Evolutionary conservation across 92 coral and sea anemone genomes (phyloP).

Genomic region (Zoanthus gigantus): DNA sequence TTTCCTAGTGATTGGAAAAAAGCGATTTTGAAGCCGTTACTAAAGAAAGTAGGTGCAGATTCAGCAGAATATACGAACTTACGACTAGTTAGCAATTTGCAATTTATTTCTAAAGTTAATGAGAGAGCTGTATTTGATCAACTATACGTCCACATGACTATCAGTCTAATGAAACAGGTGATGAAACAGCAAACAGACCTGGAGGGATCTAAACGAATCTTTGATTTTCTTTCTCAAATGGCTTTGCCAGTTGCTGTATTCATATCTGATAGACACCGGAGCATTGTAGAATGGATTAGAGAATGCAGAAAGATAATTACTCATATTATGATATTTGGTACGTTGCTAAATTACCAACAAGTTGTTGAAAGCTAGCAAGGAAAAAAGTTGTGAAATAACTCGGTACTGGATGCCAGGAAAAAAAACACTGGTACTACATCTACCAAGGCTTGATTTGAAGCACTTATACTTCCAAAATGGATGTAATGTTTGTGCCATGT

Average conservation of each 20-base stretch:
- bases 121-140: too few relatives aligned
- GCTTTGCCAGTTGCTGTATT: conserved; percentile 22
- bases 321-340: conserved; percentile 3
- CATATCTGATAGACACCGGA: conserved; percentile 12
- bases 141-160: too few relatives aligned
- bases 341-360: conserved; percentile 13
- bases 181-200: conserved; percentile 6
- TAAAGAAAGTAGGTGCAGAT: too few relatives aligned
- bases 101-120: too few relatives aligned
- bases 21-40: too few relatives aligned
- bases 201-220: conserved; percentile 25
- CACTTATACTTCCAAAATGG: too few relatives aligned
- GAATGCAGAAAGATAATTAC: background rate
- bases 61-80: too few relatives aligned
- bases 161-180: conserved; percentile 29
- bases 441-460: too few relatives aligned
- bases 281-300: conserved; percentile 24
- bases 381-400: background rate
- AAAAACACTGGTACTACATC: background rate
- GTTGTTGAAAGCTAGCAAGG: background rate
- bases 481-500: too few relatives aligned
- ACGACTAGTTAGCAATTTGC: too few relatives aligned
- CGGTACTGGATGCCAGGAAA: background rate
- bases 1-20: too few relatives aligned
- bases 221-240: background rate